Evolutionary conservation across 2,113 vertebrate species (phyloP).

Genomic region (Scortum barcoo): DNA sequence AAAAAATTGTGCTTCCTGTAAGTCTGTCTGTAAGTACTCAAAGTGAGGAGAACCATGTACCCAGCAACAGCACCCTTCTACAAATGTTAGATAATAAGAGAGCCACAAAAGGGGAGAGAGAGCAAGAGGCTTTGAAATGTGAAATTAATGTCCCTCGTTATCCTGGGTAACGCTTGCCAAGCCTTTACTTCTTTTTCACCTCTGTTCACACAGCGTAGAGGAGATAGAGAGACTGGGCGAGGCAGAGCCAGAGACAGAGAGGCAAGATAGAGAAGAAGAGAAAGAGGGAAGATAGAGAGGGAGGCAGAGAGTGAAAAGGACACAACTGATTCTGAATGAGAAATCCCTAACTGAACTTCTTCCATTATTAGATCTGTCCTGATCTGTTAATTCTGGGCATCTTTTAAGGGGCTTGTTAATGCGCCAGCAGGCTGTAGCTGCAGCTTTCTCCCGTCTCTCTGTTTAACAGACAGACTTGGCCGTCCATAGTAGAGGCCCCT

Average conservation of each 20-base stretch:
- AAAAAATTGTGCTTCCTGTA: conserved; percentile 45
- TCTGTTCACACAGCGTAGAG: conserved; percentile 55
- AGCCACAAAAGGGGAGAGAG: conserved; percentile 36
- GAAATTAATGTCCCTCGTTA: conserved; percentile 74
- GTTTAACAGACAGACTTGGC: conserved; percentile 73
- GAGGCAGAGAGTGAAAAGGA: conserved; percentile 46
- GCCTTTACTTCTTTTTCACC: conserved; percentile 58
- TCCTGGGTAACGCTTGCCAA: conserved; percentile 66
- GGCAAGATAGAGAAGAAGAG: conserved; percentile 23
- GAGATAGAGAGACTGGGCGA: conserved; percentile 51
- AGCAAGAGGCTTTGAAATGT: conserved; percentile 72
- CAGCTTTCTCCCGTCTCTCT: conserved; percentile 45
- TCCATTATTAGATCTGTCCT: conserved; percentile 74
- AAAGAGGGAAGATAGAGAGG: conserved; percentile 38
- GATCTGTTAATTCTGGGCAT: conserved; percentile 78
- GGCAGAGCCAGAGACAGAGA: conserved; percentile 24
- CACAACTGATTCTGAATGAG: conserved; percentile 61
- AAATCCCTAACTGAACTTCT: conserved; percentile 63
- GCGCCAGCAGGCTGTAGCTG: conserved; percentile 62
- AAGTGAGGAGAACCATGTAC: conserved; percentile 43
- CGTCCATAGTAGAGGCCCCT: conserved; percentile 48
- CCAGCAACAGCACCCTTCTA: conserved; percentile 45
- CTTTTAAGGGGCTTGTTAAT: conserved; percentile 70
- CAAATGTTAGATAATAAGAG: conserved; percentile 62
- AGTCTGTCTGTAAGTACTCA: conserved; percentile 53